Base-by-base conservation (phyloP, 1,140 invertebrate genomes). In the Panulirus ornatus region DNA sequence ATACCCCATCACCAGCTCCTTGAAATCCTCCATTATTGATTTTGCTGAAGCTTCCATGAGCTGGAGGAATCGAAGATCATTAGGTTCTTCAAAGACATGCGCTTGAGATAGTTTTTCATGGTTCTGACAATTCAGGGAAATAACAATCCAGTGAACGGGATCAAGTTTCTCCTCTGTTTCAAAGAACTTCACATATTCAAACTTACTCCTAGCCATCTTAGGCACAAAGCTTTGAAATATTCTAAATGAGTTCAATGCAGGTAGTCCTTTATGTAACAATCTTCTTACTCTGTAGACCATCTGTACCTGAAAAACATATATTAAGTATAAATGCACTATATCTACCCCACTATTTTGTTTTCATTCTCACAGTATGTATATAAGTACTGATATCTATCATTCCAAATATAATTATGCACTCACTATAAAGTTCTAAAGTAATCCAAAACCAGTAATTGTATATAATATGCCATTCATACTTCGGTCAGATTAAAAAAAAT, bases 21-120 rank as follows among this genome's bases (percentile, higher is more conserved):
- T 96, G 88, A 97, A 98, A 92, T 99, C 96, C 92, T 96, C 95
- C 96, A 99, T 96, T 0, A 99, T 98, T 73, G 93, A 71, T 40
- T 95, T 95, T 0, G 98, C 98, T 14, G 97, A 96, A 91, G 95
- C 95, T 92, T 97, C 98, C 98, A 99, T 99, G 27, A 99, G 94
- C 92, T 96, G 94, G 0, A 99, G 94, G 6, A 96, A 97, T 93
- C 96, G 94, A 70, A 95, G 92, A 94, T 99, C 98, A 94, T 99
- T 99, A 0, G 98, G 98, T 94, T 99, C 99, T n/a, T 94, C 94
- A 94, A 98, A 99, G 79, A 97, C 94, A 93, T 99, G 98, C 30
- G 94, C 94, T 42, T 97, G 96, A 16, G 94, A 93, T 93, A 95
- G 95, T 63, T 93, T 93, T 92, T 95, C 95, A 93, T 96, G 96